A percentile compares a stretch with the other conserved stretches of the same genome.
These are phyloP conservation scores for Brachirus orientalis DNA, from an alignment of 2,113 vertebrate species.

Conservation along the genomic window DNA sequence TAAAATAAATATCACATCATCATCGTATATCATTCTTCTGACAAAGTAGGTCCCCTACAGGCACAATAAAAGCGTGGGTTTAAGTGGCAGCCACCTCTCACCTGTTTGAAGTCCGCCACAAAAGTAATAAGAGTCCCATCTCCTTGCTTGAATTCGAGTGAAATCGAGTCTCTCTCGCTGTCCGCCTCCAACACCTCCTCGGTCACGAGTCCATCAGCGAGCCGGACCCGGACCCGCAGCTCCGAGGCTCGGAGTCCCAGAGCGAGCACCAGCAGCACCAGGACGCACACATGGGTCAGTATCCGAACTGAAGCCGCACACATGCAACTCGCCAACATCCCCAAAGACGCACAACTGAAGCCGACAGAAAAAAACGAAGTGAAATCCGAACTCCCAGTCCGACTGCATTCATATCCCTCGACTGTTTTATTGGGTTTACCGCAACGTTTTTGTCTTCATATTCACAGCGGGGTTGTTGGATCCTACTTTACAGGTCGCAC, in stretches of 20 bases:
- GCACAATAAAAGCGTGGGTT: background rate
- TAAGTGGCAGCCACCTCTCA: conserved; percentile 63
- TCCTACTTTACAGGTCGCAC: conserved; percentile 7
- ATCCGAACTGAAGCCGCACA: conserved; percentile 59
- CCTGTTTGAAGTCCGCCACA: conserved; percentile 93
- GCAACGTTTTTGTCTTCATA: conserved; percentile 49
- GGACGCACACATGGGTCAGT: conserved; percentile 62
- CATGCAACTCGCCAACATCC: conserved; percentile 76
- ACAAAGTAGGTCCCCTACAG: background rate
- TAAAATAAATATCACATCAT: background rate
- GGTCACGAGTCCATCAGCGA: conserved; percentile 89
- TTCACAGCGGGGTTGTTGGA: conserved; percentile 2
- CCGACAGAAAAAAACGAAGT: conserved; percentile 46
- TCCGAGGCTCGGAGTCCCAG: conserved; percentile 76
- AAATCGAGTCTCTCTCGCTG: conserved; percentile 87
- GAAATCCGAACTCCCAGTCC: conserved; percentile 32
- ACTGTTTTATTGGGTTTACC: background rate
- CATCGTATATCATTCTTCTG: background rate
- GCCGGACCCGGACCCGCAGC: conserved; percentile 90
- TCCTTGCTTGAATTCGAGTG: conserved; percentile 89
- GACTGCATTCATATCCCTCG: conserved; percentile 62
- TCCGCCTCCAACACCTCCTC: conserved; percentile 94
- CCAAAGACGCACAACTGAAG: conserved; percentile 61
- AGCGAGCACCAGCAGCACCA: conserved; percentile 56
- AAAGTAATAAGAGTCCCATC: conserved; percentile 93